Base-by-base conservation (phyloP, 2,113 vertebrate species). In the Chunga burmeisteri region DNA sequence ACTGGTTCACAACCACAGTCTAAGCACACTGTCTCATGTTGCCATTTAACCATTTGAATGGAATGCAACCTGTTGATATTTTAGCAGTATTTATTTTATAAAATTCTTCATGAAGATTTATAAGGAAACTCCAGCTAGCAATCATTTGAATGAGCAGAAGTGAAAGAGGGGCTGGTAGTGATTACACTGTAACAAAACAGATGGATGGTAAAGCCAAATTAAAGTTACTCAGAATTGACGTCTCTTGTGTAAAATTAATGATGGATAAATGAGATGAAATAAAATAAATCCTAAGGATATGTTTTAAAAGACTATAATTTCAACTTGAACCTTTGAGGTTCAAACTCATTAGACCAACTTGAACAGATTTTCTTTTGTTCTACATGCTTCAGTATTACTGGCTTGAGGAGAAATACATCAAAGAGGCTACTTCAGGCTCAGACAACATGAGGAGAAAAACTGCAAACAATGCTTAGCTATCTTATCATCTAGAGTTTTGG, bases 341-440 rank as follows among this genome's bases (percentile, higher is more conserved):
- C 65, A 78, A 79, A 89, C 38, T 84, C 63, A 79, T 87, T 84
- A 85, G 23, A 89, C 13, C 59, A 78, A 93, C 55, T 73, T 13
- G 3, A 82, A 89, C 29, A 92, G 40, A 81, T 92, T 86, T 90
- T 50, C 27, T 81, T 92, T 70, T 88, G 34, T 58, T 94, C 38
- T 66, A 4, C 0, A 0, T 74, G 22, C 42, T 81, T 90, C 47
- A 55, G 50, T 34, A 50, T 56, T 73, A 72, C 27, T 53, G 30
- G 42, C 4, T 75, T 65, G 49, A 80, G 34, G 79, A 90, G 46
- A 79, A 93, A 59, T 40, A 74, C 20, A 49, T 55, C 32, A 47
- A 68, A 94, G 46, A 88, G 11, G 36, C 32, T 87, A 72, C 62
- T 90, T 52, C 53, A 72, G 49, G 30, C 34, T 72, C 49, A 90